Evolutionary conservation across 2,888 invertebrate species (phyloP), one percentile per base, ranked within the genome.

Genomic region (Argyra leucocephala): DNA sequence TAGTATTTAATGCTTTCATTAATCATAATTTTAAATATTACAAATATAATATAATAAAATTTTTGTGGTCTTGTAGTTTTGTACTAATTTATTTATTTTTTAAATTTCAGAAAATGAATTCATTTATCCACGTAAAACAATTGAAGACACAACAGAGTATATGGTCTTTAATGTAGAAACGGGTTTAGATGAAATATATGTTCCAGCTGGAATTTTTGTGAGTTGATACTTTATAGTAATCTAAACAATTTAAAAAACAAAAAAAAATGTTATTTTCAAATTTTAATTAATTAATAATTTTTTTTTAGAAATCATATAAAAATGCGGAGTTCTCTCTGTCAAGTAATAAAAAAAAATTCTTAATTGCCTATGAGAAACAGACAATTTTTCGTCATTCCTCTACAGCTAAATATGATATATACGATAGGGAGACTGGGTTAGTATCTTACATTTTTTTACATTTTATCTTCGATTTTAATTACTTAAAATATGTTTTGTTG

Each of bases 351-450:
- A 74, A 71, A 1, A 76, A 76, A 68, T 72, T 79, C 57, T 69
- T 78, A 22, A 72, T 78, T 22, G 75, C 76, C 12, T 75, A 76
- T 69, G 72, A 71, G 64, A 69, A 74, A 68, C 78, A 75, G 15
- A 71, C 72, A 57, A 70, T 75, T 18, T 90, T 86, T 74, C 81
- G 89, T 57, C 85, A 89, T 74, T 89, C 90, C 2, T 81, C 80
- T 18, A 80, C 83, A 21, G 85, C 86, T 1, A 83, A 84, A 71
- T 89, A 85, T 74, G 83, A 83, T 48, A 79, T 88, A 1, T 86
- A 84, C 72, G 82, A 86, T 72, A 81, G 85, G 64, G 81, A 79
- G 63, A 80, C 76, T 61, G 79, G 80, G 86, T 86, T 78, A 81
- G 69, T 23, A 12, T n/a, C n/a, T n/a, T n/a, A n/a, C n/a, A n/a